A percentile compares a stretch with the other conserved stretches of the same genome.
Evolutionary conservation across 2,113 vertebrate species (phyloP).

Genomic region (Andinoacara biseriatus): DNA sequence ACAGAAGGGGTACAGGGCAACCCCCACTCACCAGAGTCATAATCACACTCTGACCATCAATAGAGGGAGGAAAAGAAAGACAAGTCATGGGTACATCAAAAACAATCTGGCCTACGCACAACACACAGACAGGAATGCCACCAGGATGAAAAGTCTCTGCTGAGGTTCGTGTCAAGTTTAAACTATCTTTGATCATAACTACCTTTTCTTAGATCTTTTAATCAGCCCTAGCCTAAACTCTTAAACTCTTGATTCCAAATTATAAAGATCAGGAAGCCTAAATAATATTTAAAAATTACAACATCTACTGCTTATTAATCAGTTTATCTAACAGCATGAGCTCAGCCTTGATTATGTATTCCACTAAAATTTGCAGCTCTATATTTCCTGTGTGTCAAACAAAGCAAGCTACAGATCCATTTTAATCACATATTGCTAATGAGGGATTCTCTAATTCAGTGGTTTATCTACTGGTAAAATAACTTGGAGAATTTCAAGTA

Average conservation of each 20-base stretch:
- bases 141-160: slow-evolving; percentile 22
- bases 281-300: neutral
- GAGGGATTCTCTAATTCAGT: neutral
- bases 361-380: too few species aligned
- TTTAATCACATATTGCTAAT: neutral
- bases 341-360: neutral
- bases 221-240: neutral
- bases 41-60: slow-evolving; percentile 81
- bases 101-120: slow-evolving; percentile 42
- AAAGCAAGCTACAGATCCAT: neutral
- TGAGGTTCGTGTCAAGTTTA: neutral
- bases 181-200: neutral
- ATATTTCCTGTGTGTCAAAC: too few species aligned
- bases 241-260: neutral
- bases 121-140: slow-evolving; percentile 24
- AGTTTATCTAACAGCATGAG: neutral
- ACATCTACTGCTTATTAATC: neutral
- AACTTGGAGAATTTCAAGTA: neutral
- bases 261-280: neutral
- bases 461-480: neutral
- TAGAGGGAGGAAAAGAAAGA: slow-evolving; percentile 78
- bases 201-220: neutral
- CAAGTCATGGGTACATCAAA: slow-evolving; percentile 73
- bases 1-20: slow-evolving; percentile 57
- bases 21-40: slow-evolving; percentile 83